Percentiles rank a stretch among this genome's conserved stretches.
Evolutionary conservation across 2,113 vertebrate species (phyloP).

Genomic region (Rhinolophus sinicus): DNA sequence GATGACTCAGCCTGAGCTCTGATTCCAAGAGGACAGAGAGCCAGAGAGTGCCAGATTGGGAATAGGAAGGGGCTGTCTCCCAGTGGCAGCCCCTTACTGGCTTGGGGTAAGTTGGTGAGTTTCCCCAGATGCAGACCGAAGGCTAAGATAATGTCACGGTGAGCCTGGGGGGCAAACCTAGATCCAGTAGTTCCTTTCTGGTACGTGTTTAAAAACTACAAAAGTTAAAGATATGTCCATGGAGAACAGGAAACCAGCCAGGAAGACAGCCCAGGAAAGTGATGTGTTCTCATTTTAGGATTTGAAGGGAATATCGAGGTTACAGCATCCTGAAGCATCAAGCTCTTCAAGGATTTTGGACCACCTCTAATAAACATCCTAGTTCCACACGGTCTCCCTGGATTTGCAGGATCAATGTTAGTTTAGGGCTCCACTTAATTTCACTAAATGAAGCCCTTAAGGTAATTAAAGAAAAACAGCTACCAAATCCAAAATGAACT

Average conservation of each 20-base stretch:
- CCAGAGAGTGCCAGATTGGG: fast-evolving
- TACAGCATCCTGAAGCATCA: background rate
- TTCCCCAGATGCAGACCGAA: background rate
- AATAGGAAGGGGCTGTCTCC: background rate
- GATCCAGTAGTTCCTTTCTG: background rate
- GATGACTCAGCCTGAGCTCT: background rate
- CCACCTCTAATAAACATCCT: background rate
- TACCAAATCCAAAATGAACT: slow-evolving; percentile 26
- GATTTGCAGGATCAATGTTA: background rate
- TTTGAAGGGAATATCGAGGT: background rate
- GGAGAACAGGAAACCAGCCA: background rate
- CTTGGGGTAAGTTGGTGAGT: background rate
- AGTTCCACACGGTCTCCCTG: fast-evolving
- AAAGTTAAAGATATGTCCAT: background rate
- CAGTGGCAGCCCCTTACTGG: background rate
- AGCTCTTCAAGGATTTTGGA: background rate
- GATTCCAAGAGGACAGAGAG: background rate
- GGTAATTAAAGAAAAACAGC: background rate
- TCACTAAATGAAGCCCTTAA: background rate
- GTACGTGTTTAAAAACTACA: background rate
- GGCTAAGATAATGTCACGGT: background rate
- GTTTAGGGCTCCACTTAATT: background rate
- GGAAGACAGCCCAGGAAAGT: background rate
- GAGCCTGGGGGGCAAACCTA: background rate
- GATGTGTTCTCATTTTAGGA: background rate